These are phyloP conservation scores for Anser cygnoides DNA, from an alignment of 2,113 vertebrate species.

Conservation along the genomic window DNA sequence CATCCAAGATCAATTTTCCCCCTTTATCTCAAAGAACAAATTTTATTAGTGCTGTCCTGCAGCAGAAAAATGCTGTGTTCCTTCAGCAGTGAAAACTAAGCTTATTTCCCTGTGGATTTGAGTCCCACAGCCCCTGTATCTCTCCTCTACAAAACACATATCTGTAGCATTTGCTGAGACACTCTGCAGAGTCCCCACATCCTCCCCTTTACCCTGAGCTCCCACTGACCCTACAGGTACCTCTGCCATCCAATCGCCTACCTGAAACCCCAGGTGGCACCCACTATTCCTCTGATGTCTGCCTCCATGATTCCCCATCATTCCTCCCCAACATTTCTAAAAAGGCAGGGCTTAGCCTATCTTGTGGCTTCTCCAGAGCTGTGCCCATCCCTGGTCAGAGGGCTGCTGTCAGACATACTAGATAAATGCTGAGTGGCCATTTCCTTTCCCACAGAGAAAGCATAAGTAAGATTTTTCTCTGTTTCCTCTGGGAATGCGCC, in stretches of 20 bases:
- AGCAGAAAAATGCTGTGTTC: background rate
- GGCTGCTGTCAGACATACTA: background rate
- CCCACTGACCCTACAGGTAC: background rate
- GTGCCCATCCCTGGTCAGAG: background rate
- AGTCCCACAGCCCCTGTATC: background rate
- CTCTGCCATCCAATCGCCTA: background rate
- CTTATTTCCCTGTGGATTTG: background rate
- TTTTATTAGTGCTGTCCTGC: background rate
- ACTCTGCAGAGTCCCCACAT: accelerated
- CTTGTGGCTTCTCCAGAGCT: background rate
- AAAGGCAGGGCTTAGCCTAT: background rate
- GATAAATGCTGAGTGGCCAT: background rate
- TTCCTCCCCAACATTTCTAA: background rate
- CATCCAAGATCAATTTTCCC: background rate
- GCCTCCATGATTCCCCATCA: background rate
- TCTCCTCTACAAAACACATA: background rate
- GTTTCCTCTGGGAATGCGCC: background rate
- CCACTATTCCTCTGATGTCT: background rate
- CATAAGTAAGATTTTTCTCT: background rate
- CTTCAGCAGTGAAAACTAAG: background rate
- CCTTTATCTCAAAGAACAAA: background rate
- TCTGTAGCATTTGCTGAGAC: background rate
- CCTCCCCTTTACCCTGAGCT: background rate
- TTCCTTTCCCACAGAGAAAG: background rate
- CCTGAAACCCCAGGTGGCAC: background rate